A percentile compares a stretch with the other conserved stretches of the same genome.
phyloP scores from a whole-genome alignment of 2,113 vertebrate species.

The Oncorhynchus kisutch region DNA sequence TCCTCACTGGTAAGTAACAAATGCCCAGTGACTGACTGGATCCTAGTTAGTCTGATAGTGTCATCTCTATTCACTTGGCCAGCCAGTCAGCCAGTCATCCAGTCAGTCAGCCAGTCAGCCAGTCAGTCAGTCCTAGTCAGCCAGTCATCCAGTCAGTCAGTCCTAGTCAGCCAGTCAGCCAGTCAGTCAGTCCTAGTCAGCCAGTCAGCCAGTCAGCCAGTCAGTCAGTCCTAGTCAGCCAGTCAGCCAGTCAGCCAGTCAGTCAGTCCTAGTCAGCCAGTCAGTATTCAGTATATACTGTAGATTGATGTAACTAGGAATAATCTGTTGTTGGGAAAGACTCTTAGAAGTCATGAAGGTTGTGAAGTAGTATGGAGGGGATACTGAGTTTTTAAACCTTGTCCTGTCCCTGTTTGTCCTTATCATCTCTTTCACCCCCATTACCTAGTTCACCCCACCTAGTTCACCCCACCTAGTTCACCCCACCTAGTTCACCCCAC shows the following conservation, averaged over 20 bases:
- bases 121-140: too few species aligned
- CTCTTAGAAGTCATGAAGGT: not conserved
- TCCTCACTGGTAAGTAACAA: constrained; percentile 21
- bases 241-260: too few species aligned
- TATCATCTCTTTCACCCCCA: not conserved
- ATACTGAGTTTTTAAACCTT: constrained; percentile 19
- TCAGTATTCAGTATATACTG: not conserved
- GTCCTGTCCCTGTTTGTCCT: not conserved
- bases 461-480: not conserved
- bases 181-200: too few species aligned
- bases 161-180: too few species aligned
- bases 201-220: too few species aligned
- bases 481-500: not conserved
- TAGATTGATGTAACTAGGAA: not conserved
- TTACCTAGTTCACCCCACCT: not conserved
- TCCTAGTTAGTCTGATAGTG: too few species aligned
- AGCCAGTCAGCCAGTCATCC: not conserved
- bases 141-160: too few species aligned
- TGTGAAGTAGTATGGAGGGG: not conserved
- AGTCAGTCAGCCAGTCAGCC: not conserved
- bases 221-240: too few species aligned
- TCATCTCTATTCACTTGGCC: not conserved
- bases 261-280: too few species aligned
- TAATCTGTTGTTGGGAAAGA: not conserved
- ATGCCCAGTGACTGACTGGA: too few species aligned